phyloP scores from a whole-genome alignment of 2,888 invertebrate genomes.

The Copidosoma aretas region DNA sequence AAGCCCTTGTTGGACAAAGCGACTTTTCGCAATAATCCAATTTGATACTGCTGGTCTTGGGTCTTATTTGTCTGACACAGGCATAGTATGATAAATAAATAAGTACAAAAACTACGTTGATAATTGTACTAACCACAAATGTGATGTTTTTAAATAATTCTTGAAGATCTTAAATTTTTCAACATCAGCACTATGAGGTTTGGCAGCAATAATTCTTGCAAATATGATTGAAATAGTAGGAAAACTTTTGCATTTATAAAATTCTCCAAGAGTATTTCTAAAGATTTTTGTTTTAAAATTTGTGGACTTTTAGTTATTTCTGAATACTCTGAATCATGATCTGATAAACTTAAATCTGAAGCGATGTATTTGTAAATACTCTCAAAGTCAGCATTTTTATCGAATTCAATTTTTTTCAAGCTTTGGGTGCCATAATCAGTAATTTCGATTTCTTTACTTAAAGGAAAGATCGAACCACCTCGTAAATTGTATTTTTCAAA shows the following conservation, averaged over 20 bases:
- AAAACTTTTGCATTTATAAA: too few relatives aligned
- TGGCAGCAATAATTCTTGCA: too few relatives aligned
- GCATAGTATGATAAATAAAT: not conserved
- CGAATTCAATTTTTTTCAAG: not conserved
- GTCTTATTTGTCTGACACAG: not conserved
- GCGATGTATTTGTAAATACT: not conserved
- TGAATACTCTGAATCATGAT: not conserved
- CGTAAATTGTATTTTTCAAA: not conserved
- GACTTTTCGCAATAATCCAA: too few relatives aligned
- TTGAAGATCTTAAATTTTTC: not conserved
- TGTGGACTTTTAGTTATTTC: not conserved
- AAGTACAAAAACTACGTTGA: not conserved
- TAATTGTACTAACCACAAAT: not conserved
- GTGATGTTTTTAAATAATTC: not conserved
- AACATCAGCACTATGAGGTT: slow-evolving; percentile 1
- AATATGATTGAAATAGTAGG: too few relatives aligned
- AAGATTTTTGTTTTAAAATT: too few relatives aligned
- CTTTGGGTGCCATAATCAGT: not conserved
- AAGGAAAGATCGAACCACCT: not conserved
- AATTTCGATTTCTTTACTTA: not conserved
- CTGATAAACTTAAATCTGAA: not conserved
- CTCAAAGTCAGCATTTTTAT: not conserved
- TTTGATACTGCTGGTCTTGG: not conserved
- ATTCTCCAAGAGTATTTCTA: too few relatives aligned
- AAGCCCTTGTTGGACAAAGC: too few relatives aligned